Base-by-base conservation (phyloP, 2,797 vertebrate genomes). In the Xiphophorus birchmanni region DNA sequence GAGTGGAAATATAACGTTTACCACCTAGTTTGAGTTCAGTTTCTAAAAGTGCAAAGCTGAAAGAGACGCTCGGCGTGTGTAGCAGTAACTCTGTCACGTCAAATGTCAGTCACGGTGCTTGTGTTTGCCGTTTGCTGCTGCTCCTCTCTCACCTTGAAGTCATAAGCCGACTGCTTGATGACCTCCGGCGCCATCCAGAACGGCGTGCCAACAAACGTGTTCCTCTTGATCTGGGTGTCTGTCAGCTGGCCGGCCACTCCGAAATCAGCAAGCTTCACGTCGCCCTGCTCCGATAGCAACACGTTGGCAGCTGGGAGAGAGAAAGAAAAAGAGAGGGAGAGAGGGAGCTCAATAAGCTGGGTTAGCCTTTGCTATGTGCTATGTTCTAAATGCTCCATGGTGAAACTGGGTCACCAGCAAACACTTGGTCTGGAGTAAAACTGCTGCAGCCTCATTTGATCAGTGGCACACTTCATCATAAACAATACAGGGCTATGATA, bases 151-250 rank as follows among this genome's bases (percentile, higher is more conserved):
- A 98, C 99, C 97, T 99, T 99, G 85, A 99, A 99, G 93, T 99
- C 99, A 0, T 99, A 99, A 54, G 99, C 98, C 0, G 99, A 99
- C 94, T 99, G 99, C 89, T 99, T 99, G 94, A 99, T 99, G 89
- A 99, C 99, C 90, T 99, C 99, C 0, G 99, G 99, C 0, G 99
- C 99, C 99, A 99, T 99, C 98, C 98, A 99, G 94, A 99, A 99
- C 0, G 98, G 98, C 1, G 98, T 99, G 23, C 99, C 99, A 3
- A 99, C 98, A 84, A 99, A 99, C 0, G 99, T 99, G 93, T 99
- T 99, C 89, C 99, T 97, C 94, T 99, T 99, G 90, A 99, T 99
- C 87, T 99, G 99, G 0, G 99, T 99, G 76, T 99, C 99, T 0
- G 98, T 99, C 90, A 99, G 92, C 95, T 99, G 98, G 12, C 98